Evolutionary conservation across 2,113 vertebrate genomes (phyloP).

Genomic region (Hyaena hyaena): DNA sequence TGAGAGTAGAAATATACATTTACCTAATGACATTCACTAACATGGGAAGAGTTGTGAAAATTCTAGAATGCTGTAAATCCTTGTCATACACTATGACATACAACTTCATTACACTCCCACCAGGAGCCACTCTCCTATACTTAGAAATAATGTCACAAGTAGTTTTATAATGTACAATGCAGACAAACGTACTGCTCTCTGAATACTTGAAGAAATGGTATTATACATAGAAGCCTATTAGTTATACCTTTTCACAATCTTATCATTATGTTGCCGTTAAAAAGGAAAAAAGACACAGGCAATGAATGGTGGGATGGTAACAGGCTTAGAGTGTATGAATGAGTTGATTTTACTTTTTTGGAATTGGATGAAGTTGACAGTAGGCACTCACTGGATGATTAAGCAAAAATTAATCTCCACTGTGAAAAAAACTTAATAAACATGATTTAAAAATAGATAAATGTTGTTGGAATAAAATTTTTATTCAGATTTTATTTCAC

Average conservation of each 20-base stretch:
- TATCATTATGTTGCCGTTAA: conserved; percentile 74
- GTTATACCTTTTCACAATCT: conserved; percentile 86
- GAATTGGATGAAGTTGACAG: conserved; percentile 84
- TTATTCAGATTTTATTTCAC: conserved; percentile 64
- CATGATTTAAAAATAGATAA: conserved; percentile 87
- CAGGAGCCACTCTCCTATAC: conserved; percentile 87
- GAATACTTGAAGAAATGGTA: conserved; percentile 90
- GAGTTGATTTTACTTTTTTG: conserved; percentile 83
- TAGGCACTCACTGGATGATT: conserved; percentile 86
- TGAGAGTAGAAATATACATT: conserved; percentile 63
- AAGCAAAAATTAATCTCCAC: conserved; percentile 87
- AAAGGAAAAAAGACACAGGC: conserved; percentile 85
- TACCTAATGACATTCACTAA: conserved; percentile 80
- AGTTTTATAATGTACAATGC: conserved; percentile 81
- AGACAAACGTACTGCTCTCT: conserved; percentile 80
- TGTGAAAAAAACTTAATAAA: conserved; percentile 89
- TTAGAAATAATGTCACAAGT: conserved; percentile 83
- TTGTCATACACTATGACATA: conserved; percentile 85
- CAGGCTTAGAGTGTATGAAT: conserved; percentile 86
- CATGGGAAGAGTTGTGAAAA: conserved; percentile 78
- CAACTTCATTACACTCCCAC: conserved; percentile 84
- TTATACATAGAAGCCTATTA: conserved; percentile 79
- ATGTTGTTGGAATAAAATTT: conserved; percentile 82
- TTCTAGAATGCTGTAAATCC: conserved; percentile 82
- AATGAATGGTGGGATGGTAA: conserved; percentile 88